Percentiles rank a stretch among this genome's conserved stretches.
Conservation (phyloP, 2,113 vertebrate species). For the Corapipo altera region DNA sequence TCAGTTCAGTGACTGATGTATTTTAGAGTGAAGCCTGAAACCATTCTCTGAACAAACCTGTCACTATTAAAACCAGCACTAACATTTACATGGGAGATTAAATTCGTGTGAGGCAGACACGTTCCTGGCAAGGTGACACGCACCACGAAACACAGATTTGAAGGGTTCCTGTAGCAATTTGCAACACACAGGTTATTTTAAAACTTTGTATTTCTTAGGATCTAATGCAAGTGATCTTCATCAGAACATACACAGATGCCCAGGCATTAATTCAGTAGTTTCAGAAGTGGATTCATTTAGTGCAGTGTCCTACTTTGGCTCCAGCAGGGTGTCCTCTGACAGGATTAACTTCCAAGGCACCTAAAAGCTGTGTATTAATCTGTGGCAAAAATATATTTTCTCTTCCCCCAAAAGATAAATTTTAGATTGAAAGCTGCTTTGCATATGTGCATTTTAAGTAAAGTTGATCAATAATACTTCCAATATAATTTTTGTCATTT, state of each 20-base stretch:
- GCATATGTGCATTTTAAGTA: background rate
- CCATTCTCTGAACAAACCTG: background rate
- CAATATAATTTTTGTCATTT: background rate
- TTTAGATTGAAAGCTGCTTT: background rate
- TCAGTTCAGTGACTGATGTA: background rate
- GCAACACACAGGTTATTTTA: fast-evolving
- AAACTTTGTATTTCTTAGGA: background rate
- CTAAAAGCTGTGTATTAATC: background rate
- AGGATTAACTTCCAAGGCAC: conserved; percentile 32
- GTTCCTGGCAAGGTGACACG: background rate
- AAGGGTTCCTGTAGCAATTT: background rate
- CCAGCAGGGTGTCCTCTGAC: conserved; percentile 4
- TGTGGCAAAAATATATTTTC: background rate
- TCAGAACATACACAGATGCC: background rate
- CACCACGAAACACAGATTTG: background rate
- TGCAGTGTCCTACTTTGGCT: background rate
- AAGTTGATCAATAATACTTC: background rate
- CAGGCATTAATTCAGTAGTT: background rate
- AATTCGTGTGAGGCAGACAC: fast-evolving
- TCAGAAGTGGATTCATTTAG: background rate
- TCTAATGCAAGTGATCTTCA: background rate
- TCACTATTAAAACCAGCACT: background rate
- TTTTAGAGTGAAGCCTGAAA: background rate
- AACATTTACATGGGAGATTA: background rate
- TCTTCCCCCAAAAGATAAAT: background rate